phyloP scores from a whole-genome alignment of 2,113 vertebrate species.

The Paraplagusia blochii region DNA sequence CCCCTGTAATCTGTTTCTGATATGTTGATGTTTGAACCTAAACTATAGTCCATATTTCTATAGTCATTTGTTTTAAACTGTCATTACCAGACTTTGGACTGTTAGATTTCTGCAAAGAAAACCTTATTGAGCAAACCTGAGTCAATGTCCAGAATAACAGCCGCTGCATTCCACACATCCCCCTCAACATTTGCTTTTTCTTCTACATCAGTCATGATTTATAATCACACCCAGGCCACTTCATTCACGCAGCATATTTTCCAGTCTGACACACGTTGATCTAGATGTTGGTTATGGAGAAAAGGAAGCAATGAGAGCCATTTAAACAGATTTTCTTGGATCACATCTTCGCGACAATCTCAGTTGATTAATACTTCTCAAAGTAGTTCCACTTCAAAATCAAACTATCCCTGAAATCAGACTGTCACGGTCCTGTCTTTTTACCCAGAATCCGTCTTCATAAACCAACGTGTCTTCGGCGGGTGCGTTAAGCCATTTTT shows the following conservation, averaged over 20 bases:
- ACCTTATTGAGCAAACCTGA: conserved; percentile 65
- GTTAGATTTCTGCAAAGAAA: background rate
- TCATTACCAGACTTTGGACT: too few species aligned
- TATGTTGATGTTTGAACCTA: too few species aligned
- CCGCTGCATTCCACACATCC: conserved; percentile 70
- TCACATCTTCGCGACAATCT: conserved; percentile 33
- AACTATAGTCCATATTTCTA: too few species aligned
- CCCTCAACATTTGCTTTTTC: conserved; percentile 50
- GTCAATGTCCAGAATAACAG: conserved; percentile 77
- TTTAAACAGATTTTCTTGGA: conserved; percentile 43
- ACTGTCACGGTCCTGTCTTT: conserved; percentile 38
- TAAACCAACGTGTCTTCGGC: conserved; percentile 18
- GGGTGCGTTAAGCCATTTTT: conserved; percentile 55
- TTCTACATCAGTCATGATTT: conserved; percentile 39
- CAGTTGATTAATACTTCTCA: conserved; percentile 51
- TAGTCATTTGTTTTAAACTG: too few species aligned
- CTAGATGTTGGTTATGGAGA: conserved; percentile 30
- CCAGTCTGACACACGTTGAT: conserved; percentile 38
- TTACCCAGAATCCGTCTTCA: conserved; percentile 31
- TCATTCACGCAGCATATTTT: conserved; percentile 38
- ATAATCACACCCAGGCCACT: conserved; percentile 17
- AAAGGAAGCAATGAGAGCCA: conserved; percentile 23
- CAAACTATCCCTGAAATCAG: conserved; percentile 49
- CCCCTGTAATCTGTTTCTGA: too few species aligned
- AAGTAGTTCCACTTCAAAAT: conserved; percentile 46